These are phyloP conservation scores for Cephus pygmeus DNA, from an alignment of 2,888 invertebrate genomes.

Conservation along the genomic window DNA sequence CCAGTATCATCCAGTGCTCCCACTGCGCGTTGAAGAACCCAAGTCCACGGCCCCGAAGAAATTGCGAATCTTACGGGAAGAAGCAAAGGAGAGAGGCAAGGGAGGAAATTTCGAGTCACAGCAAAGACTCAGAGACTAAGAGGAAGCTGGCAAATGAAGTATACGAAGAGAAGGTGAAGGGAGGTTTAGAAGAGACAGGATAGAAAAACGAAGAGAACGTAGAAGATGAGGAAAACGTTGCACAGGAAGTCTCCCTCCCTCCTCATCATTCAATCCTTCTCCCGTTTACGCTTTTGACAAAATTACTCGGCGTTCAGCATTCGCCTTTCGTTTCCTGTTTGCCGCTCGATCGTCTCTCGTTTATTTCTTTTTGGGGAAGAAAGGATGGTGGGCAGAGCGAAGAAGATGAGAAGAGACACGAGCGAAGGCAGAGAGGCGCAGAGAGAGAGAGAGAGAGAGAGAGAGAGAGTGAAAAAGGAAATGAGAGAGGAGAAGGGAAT, in stretches of 20 bases:
- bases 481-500: neutral
- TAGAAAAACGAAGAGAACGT: neutral
- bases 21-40: too few relatives aligned
- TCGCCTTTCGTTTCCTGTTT: slow-evolving; percentile 5
- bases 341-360: neutral
- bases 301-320: neutral
- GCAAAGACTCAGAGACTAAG: neutral
- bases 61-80: too few relatives aligned
- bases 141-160: neutral
- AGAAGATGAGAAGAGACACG: neutral
- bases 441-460: neutral
- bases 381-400: neutral
- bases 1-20: too few relatives aligned
- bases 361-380: neutral
- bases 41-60: too few relatives aligned
- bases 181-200: neutral
- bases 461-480: neutral
- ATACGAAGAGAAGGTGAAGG: neutral
- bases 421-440: neutral
- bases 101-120: too few relatives aligned
- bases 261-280: slow-evolving; percentile 11
- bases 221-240: neutral
- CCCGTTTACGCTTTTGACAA: neutral
- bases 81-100: too few relatives aligned
- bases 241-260: slow-evolving; percentile 16